Evolutionary conservation across 2,797 vertebrate genomes (phyloP).

Genomic region (Agapornis canus): DNA sequence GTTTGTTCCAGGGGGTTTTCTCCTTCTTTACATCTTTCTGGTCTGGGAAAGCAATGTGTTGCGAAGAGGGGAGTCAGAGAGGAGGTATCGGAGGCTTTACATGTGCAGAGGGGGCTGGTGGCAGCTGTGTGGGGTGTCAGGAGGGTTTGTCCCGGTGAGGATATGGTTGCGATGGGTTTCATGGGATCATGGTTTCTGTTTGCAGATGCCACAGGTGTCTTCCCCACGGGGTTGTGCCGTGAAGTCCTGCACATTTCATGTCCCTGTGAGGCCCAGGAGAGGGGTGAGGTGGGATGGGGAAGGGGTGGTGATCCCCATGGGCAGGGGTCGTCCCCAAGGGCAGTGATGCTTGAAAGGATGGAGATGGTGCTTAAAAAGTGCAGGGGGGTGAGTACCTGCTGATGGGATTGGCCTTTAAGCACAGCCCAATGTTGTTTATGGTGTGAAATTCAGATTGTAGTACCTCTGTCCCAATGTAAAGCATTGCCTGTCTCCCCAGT

Average conservation of each 20-base stretch:
- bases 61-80: neutral
- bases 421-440: neutral
- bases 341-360: neutral
- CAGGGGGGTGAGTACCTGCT: rapidly evolving
- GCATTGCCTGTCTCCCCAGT: neutral
- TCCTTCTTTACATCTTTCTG: neutral
- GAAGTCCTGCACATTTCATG: rapidly evolving
- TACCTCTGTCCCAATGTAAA: neutral
- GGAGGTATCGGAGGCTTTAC: neutral
- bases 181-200: neutral
- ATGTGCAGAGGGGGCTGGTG: neutral
- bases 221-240: rapidly evolving
- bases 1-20: neutral
- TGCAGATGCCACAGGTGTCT: rapidly evolving
- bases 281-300: neutral
- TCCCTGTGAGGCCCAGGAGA: neutral
- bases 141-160: neutral
- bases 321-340: neutral
- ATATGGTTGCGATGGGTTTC: neutral
- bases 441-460: neutral
- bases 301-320: neutral
- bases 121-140: neutral
- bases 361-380: neutral
- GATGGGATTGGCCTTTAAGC: neutral
- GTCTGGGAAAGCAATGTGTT: neutral